Evolutionary conservation across 2,113 vertebrate genomes (phyloP).

Genomic region (Sphaerodactylus townsendi): DNA sequence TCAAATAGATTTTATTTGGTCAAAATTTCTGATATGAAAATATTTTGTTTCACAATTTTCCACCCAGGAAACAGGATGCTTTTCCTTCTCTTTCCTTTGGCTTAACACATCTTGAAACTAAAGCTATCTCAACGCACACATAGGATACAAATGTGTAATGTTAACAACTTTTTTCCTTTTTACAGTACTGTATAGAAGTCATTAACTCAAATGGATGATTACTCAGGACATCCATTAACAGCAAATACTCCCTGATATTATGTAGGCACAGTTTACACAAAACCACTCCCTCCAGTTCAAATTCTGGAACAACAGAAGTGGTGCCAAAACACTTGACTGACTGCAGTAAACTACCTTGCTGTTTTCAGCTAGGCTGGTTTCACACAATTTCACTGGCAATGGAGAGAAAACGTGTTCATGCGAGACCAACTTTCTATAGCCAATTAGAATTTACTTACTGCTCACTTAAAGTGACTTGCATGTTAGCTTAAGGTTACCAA

Average conservation of each 20-base stretch:
- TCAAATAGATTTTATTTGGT: constrained; percentile 18
- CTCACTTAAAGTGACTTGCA: too few species aligned
- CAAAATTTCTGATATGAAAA: neutral
- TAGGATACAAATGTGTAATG: neutral
- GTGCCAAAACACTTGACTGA: neutral
- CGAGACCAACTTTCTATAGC: neutral
- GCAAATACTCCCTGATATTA: neutral
- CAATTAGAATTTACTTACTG: neutral
- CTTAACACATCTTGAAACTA: neutral
- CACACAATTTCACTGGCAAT: neutral
- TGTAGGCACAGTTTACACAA: neutral
- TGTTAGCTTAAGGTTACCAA: neutral
- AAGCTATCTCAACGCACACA: neutral
- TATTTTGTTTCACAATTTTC: neutral
- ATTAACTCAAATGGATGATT: neutral
- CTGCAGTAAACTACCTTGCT: neutral
- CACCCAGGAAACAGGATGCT: neutral
- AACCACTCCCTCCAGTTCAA: neutral
- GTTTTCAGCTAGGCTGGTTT: neutral
- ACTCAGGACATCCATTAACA: neutral
- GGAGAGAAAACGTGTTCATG: neutral
- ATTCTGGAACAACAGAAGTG: neutral
- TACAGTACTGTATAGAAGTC: neutral
- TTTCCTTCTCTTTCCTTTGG: neutral
- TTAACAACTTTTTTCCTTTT: neutral